These are phyloP conservation scores for Antigone vipio DNA, from an alignment of 2,113 vertebrate genomes.

Conservation along the genomic window DNA sequence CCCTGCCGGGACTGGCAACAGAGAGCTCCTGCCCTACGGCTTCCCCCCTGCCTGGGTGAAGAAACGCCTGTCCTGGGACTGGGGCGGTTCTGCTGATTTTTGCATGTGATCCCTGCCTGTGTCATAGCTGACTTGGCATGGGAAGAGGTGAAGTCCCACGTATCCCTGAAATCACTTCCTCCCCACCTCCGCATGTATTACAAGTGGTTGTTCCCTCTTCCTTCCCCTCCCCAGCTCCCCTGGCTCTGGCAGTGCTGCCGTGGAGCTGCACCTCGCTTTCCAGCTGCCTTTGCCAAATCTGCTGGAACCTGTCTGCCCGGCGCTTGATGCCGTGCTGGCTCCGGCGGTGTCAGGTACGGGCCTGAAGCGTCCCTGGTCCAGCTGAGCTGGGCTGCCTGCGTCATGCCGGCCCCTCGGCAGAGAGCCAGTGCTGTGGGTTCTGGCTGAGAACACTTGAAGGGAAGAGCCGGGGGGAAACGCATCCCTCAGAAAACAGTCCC, in stretches of 20 bases:
- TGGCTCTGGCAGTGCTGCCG: background rate
- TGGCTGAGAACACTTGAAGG: background rate
- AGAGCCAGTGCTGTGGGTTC: background rate
- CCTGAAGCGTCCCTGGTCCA: background rate
- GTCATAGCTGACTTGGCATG: background rate
- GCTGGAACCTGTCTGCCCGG: background rate
- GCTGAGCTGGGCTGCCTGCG: no score
- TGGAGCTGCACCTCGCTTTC: background rate
- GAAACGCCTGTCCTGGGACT: background rate
- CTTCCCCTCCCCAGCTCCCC: background rate
- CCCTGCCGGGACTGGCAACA: background rate
- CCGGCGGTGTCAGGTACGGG: background rate
- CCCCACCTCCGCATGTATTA: rapidly evolving
- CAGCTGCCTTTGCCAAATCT: background rate
- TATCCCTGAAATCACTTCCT: background rate
- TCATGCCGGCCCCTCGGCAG: background rate
- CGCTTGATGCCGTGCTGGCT: background rate
- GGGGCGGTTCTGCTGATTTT: background rate
- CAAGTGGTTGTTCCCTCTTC: background rate
- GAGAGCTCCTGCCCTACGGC: background rate
- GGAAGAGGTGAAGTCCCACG: background rate
- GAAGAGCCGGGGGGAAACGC: background rate
- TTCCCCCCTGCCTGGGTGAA: rapidly evolving
- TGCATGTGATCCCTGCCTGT: background rate
- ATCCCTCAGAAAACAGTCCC: background rate